A percentile compares a stretch with the other conserved stretches of the same genome.
Conservation (phyloP, 2,888 invertebrate species). For the Amorpha juglandis region DNA sequence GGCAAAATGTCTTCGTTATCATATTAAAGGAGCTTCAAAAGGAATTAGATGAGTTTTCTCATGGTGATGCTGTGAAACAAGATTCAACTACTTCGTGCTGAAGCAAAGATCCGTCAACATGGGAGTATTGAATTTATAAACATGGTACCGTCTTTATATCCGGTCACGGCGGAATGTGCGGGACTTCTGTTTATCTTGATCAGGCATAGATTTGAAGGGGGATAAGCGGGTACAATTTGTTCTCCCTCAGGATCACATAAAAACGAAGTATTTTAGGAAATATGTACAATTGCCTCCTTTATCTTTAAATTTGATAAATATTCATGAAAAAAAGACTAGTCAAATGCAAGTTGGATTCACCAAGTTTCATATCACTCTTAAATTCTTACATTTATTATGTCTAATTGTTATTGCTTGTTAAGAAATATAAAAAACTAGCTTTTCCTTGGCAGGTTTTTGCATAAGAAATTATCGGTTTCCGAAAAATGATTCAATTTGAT, state of each 20-base stretch:
- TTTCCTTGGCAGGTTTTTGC: neutral
- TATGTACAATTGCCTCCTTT: too few species aligned
- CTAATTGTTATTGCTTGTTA: too few species aligned
- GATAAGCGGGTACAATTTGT: too few species aligned
- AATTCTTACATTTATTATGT: too few species aligned
- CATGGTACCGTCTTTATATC: neutral
- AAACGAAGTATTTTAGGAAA: too few species aligned
- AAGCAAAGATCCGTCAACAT: neutral
- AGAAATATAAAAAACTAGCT: too few species aligned
- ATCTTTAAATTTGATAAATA: too few species aligned
- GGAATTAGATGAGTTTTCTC: neutral
- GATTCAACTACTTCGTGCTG: conserved; percentile 1
- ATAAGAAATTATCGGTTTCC: neutral
- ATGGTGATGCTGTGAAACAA: conserved; percentile 1
- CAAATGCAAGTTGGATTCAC: too few species aligned
- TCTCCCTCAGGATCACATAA: too few species aligned
- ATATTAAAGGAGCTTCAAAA: neutral
- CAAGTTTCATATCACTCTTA: too few species aligned
- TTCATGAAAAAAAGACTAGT: too few species aligned
- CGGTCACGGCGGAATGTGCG: neutral
- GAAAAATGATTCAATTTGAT: neutral
- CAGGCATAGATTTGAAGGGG: neutral
- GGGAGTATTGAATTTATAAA: conserved; percentile 18
- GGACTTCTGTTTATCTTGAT: neutral
- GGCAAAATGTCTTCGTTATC: neutral